Base-by-base conservation (phyloP, 1,140 invertebrate genomes). In the Dryas iulia region DNA sequence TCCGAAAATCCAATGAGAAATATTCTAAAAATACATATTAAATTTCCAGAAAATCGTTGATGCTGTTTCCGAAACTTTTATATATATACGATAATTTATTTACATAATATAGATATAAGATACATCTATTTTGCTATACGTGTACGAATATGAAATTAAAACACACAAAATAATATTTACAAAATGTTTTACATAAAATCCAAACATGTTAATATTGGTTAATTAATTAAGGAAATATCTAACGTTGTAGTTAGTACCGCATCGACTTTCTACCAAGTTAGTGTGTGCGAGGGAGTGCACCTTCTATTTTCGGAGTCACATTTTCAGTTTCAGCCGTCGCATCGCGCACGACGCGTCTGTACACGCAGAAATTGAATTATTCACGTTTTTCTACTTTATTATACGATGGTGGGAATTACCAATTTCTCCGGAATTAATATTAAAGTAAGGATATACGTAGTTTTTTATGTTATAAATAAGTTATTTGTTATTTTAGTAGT, bases 261-360 rank as follows among this genome's bases (percentile, higher is more conserved):
- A 59, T 59, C 35, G 53, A 69, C 67, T 69, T 63, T 64, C 60
- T 62, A 69, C 26, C 18, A 63, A 62, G 59, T 26, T 60, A 60
- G 30, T 60, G 60, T 52, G 47, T 52, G 59, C 57, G 56, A 79
- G 82, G 86, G 82, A 81, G 77, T 66, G 70, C 72, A 77, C 76
- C 78, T 85, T 85, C 85, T 90, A 90, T 90, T 90, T 90, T 87
- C 73, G 82, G 86, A 76, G 64, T 72, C 74, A 78, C 80, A 85
- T 78, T 89, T 87, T 89, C 88, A 89, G 86, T 89, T 86, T 79
- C 86, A 87, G 85, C 76, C 77, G 24, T 74, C 76, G 72, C 69
- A 64, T 78, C 82, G 84, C 73, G 81, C 67, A 66, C 67, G 81
- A 76, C 85, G 84, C 78, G 81, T 73, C 53, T 26, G 53, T 56